Evolutionary conservation across 2,888 invertebrate species (phyloP).

Genomic region (Euzophera pinguis): DNA sequence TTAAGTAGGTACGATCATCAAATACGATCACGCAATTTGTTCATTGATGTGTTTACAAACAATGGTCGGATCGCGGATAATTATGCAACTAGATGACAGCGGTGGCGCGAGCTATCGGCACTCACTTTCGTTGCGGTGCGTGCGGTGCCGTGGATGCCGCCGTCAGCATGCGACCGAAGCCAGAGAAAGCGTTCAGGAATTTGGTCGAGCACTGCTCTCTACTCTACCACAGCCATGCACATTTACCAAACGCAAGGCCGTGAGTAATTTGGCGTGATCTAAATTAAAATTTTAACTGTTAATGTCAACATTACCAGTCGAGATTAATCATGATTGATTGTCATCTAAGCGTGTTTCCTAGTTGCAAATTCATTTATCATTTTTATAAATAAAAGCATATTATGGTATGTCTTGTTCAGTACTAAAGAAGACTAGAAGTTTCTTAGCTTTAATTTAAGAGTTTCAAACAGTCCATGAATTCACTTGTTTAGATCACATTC

Average conservation of each 20-base stretch:
- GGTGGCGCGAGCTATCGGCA: slow-evolving; percentile 41
- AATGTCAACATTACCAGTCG: too few species aligned
- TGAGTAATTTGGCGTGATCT: background rate
- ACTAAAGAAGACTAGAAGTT: too few species aligned
- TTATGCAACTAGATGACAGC: slow-evolving; percentile 75
- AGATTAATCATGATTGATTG: too few species aligned
- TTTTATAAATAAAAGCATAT: too few species aligned
- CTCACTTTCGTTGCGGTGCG: slow-evolving; percentile 70
- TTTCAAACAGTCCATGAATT: too few species aligned
- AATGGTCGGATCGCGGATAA: slow-evolving; percentile 69
- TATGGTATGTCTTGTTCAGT: too few species aligned
- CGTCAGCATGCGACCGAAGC: slow-evolving; percentile 31
- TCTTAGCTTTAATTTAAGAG: too few species aligned
- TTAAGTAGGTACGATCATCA: slow-evolving; percentile 36
- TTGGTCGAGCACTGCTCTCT: slow-evolving; percentile 52
- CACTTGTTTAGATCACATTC: too few species aligned
- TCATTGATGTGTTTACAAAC: slow-evolving; percentile 71
- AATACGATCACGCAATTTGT: slow-evolving; percentile 63
- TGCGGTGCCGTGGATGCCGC: slow-evolving; percentile 14
- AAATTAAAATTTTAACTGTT: too few species aligned
- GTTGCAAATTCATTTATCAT: too few species aligned
- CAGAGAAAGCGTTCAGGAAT: slow-evolving; percentile 78
- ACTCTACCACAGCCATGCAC: slow-evolving; percentile 21
- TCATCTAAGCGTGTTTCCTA: too few species aligned
- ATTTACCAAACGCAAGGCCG: slow-evolving; percentile 27